Conservation (phyloP, 2,797 vertebrate species). For the Sebastiscus tertius region DNA sequence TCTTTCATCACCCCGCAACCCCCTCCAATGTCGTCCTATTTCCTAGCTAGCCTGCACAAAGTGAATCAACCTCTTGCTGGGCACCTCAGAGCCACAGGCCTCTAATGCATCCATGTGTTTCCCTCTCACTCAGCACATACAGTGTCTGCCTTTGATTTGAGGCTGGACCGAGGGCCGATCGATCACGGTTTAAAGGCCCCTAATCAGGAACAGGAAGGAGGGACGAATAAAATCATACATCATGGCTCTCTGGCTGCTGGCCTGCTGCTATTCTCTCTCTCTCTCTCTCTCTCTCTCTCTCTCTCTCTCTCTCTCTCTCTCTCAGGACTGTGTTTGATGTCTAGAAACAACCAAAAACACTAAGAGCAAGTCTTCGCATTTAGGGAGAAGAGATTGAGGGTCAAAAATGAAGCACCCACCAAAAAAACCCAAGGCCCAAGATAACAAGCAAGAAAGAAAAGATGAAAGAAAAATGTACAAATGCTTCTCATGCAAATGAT, state of each 20-base stretch:
- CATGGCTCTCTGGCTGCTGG: constrained; percentile 52
- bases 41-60: constrained; percentile 62
- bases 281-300: constrained; percentile 7
- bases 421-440: background rate
- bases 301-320: constrained; percentile 25
- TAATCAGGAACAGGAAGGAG: constrained; percentile 80
- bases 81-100: constrained; percentile 61
- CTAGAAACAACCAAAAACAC: constrained; percentile 52
- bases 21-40: constrained; percentile 21
- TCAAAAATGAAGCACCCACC: background rate
- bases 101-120: constrained; percentile 69
- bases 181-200: constrained; percentile 79
- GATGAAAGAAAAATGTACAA: constrained; percentile 20
- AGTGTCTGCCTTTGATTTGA: constrained; percentile 80
- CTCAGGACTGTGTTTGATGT: constrained; percentile 50
- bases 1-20: constrained; percentile 43
- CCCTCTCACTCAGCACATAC: constrained; percentile 70
- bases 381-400: background rate
- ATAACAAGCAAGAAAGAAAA: constrained; percentile 5
- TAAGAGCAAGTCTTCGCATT: constrained; percentile 29
- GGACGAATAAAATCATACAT: constrained; percentile 77
- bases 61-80: constrained; percentile 81
- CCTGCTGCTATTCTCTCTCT: constrained; percentile 45
- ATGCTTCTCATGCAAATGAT: background rate
- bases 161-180: constrained; percentile 66